These are phyloP conservation scores for Apteryx mantelli DNA, from an alignment of 2,113 vertebrate genomes.

Conservation along the genomic window DNA sequence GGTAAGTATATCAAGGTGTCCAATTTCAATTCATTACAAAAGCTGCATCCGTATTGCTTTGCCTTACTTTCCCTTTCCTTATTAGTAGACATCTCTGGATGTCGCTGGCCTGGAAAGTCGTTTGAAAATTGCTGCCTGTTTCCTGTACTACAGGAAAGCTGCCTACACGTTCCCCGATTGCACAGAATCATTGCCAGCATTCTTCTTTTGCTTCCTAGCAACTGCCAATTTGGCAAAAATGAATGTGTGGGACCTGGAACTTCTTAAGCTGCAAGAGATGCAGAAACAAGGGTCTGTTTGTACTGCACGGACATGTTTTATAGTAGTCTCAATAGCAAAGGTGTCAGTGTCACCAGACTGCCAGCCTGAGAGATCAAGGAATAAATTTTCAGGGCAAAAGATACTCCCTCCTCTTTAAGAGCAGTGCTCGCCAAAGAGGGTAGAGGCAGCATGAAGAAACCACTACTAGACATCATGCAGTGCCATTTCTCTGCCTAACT, in stretches of 20 bases:
- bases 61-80: slow-evolving; percentile 6
- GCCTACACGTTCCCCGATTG: slow-evolving; percentile 19
- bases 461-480: background rate
- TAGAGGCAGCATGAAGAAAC: background rate
- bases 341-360: slow-evolving; percentile 57
- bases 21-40: background rate
- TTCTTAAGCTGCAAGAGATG: slow-evolving; percentile 53
- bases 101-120: slow-evolving; percentile 15
- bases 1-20: background rate
- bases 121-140: slow-evolving; percentile 47
- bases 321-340: slow-evolving; percentile 39
- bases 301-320: slow-evolving; percentile 44
- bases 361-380: slow-evolving; percentile 56
- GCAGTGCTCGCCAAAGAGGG: background rate
- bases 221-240: slow-evolving; percentile 66
- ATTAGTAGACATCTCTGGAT: background rate
- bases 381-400: slow-evolving; percentile 57
- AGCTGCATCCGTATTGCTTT: background rate
- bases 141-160: slow-evolving; percentile 46
- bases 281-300: slow-evolving; percentile 63
- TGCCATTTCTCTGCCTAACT: background rate
- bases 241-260: slow-evolving; percentile 60
- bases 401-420: slow-evolving; percentile 27
- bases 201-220: slow-evolving; percentile 64
- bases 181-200: slow-evolving; percentile 61